Evolutionary conservation across 2,888 invertebrate genomes (phyloP), one percentile per base, ranked within the genome.

Genomic region (Noctua janthe): DNA sequence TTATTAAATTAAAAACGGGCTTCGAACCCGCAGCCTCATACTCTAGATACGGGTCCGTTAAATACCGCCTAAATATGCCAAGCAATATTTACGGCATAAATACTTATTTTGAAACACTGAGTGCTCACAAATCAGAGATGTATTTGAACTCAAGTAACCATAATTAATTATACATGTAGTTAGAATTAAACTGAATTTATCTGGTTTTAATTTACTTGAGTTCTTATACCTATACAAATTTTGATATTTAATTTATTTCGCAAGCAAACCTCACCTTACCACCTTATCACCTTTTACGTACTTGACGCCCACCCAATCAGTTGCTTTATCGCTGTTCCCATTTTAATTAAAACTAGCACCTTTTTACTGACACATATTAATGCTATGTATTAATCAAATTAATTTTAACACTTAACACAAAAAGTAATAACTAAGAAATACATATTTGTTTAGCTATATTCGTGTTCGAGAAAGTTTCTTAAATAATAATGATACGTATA

Each of bases 251-350:
- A 71, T 81, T 20, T 83, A 78, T 62, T 54, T 29, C 7, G 49
- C 62, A 73, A 83, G 64, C 71, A 39, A 74, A 62, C n/a, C n/a
- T n/a, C n/a, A n/a, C n/a, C n/a, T n/a, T n/a, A n/a, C n/a, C n/a
- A n/a, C n/a, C n/a, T n/a, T n/a, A n/a, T 85, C 80, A 85, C 80
- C 51, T 10, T 72, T 69, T 70, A n/a, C 64, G 47, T 71, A 54
- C 56, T 66, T 62, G 49, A 62, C 35, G 62, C 74, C 64, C 87
- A 87, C 84, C 35, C 8, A 39, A 74, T 66, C 62, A 83, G 62
- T n/a, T 73, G 87, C 87, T 85, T 85, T 69, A 20, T 80, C 17
- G 87, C 87, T 85, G 67, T 69, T 35, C 59, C 87, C 84, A 87
- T 87, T 86, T 29, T 82, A 23, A 51, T 76, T 71, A 66, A 23